Evolutionary conservation across 2,113 vertebrate species (phyloP).

Genomic region (Oreochromis niloticus): DNA sequence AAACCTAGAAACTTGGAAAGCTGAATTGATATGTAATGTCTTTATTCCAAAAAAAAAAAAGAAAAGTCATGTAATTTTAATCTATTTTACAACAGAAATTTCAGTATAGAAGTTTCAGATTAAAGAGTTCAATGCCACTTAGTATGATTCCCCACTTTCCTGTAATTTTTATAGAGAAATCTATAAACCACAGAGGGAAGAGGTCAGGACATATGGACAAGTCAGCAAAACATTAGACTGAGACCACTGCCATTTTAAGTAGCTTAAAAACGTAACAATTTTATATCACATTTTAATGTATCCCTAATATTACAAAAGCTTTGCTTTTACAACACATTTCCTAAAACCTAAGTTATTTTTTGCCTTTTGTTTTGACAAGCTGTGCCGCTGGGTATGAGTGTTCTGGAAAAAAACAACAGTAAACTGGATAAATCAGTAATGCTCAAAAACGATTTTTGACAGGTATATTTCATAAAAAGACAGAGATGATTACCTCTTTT

Average conservation of each 20-base stretch:
- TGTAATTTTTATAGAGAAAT: neutral
- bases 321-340: neutral
- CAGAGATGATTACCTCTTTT: constrained; percentile 17
- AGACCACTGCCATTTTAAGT: neutral
- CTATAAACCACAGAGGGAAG: neutral
- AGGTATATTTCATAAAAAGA: neutral
- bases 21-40: neutral
- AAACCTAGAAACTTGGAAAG: neutral
- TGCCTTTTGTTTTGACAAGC: neutral
- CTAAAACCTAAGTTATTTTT: neutral
- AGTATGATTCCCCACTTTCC: neutral
- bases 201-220: neutral
- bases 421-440: neutral
- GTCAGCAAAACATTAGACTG: neutral
- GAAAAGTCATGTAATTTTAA: neutral
- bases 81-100: neutral
- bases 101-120: neutral
- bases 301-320: neutral
- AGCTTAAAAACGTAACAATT: neutral
- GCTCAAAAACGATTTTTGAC: neutral
- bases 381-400: neutral
- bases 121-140: neutral
- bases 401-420: neutral
- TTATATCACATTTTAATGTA: neutral
- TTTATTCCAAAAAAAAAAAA: neutral